Conservation (phyloP, 2,888 invertebrate species). For the Aphodius granarius region DNA sequence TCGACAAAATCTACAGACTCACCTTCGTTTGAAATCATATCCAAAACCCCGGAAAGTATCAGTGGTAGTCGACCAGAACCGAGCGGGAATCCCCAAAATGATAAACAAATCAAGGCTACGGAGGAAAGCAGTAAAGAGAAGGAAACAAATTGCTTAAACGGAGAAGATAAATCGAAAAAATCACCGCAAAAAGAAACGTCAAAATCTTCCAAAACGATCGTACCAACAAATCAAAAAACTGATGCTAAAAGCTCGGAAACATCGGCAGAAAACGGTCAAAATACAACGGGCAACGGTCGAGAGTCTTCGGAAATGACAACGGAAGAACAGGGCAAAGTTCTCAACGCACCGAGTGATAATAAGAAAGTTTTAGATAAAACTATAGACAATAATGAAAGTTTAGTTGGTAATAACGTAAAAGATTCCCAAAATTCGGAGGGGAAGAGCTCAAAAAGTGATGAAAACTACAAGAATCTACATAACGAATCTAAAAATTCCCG, state of each 20-base stretch:
- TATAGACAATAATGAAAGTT: not conserved
- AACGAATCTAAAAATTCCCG: not conserved
- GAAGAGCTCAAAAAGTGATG: not conserved
- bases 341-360: not conserved
- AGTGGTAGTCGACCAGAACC: not conserved
- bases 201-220: not conserved
- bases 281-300: too few relatives aligned
- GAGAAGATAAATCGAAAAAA: not conserved
- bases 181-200: not conserved
- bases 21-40: not conserved
- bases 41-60: not conserved
- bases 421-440: not conserved
- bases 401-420: not conserved
- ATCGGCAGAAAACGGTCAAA: too few relatives aligned
- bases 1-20: not conserved
- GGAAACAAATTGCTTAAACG: not conserved
- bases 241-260: not conserved
- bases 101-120: constrained; percentile 23
- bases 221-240: not conserved
- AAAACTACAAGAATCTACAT: not conserved
- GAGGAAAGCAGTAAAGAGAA: constrained; percentile 7
- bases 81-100: not conserved
- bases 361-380: not conserved
- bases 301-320: not conserved
- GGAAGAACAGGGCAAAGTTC: not conserved